Conservation (phyloP, 2,888 invertebrate species). For the Scaptomyza tumidula region DNA sequence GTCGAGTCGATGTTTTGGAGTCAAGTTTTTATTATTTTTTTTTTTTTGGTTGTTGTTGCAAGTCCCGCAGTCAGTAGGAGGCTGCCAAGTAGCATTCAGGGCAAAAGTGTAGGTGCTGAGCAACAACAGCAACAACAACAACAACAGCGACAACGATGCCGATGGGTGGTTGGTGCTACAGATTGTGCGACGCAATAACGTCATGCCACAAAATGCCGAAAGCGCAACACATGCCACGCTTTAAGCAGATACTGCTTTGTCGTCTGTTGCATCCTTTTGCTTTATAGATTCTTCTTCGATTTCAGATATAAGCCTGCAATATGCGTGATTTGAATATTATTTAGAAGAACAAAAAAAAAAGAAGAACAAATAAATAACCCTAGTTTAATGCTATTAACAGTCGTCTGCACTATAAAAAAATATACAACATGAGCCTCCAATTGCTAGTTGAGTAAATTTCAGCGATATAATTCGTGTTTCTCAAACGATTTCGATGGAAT, state of each 20-base stretch:
- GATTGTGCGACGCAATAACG: conserved; percentile 55
- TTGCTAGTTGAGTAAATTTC: too few species aligned
- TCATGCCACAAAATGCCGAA: conserved; percentile 68
- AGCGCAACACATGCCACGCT: conserved; percentile 67
- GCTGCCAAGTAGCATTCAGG: conserved; percentile 67
- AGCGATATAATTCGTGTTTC: too few species aligned
- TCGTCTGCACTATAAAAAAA: too few species aligned
- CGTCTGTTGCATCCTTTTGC: conserved; percentile 13
- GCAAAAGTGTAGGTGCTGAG: conserved; percentile 70
- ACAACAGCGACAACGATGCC: conserved; percentile 16
- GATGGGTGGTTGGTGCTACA: conserved; percentile 2
- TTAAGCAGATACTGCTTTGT: not conserved
- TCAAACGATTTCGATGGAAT: not conserved
- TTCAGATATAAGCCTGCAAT: conserved; percentile 18
- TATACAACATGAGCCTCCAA: too few species aligned
- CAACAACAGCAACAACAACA: conserved; percentile 26
- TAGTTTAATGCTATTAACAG: too few species aligned
- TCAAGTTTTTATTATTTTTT: not conserved
- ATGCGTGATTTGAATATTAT: too few species aligned
- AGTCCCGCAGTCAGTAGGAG: conserved; percentile 55
- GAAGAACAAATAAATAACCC: too few species aligned
- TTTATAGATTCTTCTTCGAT: not conserved
- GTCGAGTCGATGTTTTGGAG: conserved; percentile 14
- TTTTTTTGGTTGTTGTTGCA: too few species aligned
- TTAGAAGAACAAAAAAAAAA: too few species aligned